These are phyloP conservation scores for Odontophorus gujanensis DNA, from an alignment of 2,113 vertebrate species.

Conservation along the genomic window DNA sequence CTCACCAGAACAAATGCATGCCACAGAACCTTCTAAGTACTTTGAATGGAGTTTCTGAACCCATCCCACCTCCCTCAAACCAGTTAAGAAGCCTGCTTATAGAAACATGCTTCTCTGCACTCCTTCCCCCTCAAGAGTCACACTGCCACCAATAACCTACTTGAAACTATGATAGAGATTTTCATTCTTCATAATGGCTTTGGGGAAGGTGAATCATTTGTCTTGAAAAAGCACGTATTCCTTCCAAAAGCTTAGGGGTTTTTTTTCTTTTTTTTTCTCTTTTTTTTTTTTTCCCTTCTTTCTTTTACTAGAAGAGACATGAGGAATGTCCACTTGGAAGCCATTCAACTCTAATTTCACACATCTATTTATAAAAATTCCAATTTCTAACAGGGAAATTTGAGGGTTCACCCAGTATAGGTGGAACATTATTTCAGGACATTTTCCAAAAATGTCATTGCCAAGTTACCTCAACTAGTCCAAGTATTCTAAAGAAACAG, in stretches of 20 bases:
- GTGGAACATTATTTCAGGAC: not conserved
- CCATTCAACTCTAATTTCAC: not conserved
- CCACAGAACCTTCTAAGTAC: not conserved
- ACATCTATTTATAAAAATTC: not conserved
- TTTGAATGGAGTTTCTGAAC: slow-evolving; percentile 11
- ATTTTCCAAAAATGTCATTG: not conserved
- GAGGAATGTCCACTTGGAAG: not conserved
- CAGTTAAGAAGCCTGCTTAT: not conserved
- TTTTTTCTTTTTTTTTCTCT: not conserved
- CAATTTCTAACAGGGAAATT: not conserved
- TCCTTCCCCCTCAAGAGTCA: not conserved
- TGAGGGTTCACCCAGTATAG: not conserved
- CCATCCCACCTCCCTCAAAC: not conserved
- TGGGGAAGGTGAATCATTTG: not conserved
- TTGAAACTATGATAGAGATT: not conserved
- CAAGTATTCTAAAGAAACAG: not conserved
- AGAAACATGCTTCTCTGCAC: not conserved
- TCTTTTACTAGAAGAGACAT: not conserved
- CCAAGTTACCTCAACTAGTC: not conserved
- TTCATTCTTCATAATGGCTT: not conserved
- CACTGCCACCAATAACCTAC: accelerated
- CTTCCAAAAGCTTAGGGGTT: not conserved
- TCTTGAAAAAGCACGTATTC: not conserved
- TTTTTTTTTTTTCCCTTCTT: not conserved
- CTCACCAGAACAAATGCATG: not conserved